These are phyloP conservation scores for Halcyon smyrnensis DNA, from an alignment of 2,797 vertebrate species.

Conservation along the genomic window DNA sequence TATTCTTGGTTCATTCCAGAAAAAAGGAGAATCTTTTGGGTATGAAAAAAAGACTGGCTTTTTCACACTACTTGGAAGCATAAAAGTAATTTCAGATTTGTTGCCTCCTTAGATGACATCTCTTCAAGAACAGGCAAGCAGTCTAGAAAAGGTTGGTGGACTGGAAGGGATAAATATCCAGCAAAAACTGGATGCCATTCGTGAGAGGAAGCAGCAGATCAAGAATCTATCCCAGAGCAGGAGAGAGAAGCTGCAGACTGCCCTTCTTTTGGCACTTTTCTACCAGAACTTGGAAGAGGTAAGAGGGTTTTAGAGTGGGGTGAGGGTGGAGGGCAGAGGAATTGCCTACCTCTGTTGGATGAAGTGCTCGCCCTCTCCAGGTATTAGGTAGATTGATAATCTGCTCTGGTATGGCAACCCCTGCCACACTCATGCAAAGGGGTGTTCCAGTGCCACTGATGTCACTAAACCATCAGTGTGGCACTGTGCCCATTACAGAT, in stretches of 20 bases:
- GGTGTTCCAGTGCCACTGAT: background rate
- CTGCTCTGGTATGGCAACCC: background rate
- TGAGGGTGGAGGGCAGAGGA: background rate
- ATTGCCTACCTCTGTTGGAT: background rate
- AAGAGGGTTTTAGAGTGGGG: background rate
- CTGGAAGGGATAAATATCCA: slow-evolving; percentile 71
- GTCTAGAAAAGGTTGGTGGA: slow-evolving; percentile 68
- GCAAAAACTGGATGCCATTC: slow-evolving; percentile 72
- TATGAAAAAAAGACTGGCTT: background rate
- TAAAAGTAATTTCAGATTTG: background rate
- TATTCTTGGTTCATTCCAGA: background rate
- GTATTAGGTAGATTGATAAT: background rate
- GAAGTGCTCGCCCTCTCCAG: background rate
- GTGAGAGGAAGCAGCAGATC: slow-evolving; percentile 75
- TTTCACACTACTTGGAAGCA: background rate
- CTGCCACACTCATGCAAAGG: background rate
- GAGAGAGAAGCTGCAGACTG: slow-evolving; percentile 80
- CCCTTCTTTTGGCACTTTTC: slow-evolving; percentile 81
- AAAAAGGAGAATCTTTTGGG: background rate
- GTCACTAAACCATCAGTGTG: background rate
- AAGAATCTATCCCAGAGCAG: slow-evolving; percentile 80
- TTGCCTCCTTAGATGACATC: slow-evolving; percentile 78
- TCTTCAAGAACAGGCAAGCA: slow-evolving; percentile 81
- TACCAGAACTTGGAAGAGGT: slow-evolving; percentile 84
- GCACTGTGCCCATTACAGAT: background rate